Percentiles rank a stretch among this genome's conserved stretches.
phyloP scores from a whole-genome alignment of 1,140 invertebrate species.

The Grapholita molesta region DNA sequence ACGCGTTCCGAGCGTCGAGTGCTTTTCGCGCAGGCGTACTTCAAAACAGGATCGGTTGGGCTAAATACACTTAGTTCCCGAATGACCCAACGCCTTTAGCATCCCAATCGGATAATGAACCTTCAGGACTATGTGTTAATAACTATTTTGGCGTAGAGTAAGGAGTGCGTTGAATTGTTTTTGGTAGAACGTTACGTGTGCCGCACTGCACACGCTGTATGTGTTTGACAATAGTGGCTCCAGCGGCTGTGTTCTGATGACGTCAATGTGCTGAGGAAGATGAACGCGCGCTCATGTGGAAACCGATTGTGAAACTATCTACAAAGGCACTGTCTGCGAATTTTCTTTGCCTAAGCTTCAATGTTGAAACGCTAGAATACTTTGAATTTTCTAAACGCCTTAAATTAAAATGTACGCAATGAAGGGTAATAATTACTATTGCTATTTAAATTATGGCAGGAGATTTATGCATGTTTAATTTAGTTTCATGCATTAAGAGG shows the following conservation, averaged over 20 bases:
- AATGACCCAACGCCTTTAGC: slow-evolving; percentile 36
- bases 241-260: slow-evolving; percentile 68
- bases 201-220: slow-evolving; percentile 75
- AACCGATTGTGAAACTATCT: slow-evolving; percentile 28
- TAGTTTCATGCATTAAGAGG: too few relatives aligned
- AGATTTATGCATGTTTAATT: neutral
- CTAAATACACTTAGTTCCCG: slow-evolving; percentile 26
- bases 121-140: slow-evolving; percentile 18
- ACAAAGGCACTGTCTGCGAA: slow-evolving; percentile 9
- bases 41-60: slow-evolving; percentile 64
- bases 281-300: slow-evolving; percentile 30
- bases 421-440: neutral
- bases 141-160: slow-evolving; percentile 18
- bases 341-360: neutral
- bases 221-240: slow-evolving; percentile 70
- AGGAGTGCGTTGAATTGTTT: slow-evolving; percentile 26
- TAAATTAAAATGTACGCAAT: neutral
- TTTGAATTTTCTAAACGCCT: neutral
- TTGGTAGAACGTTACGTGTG: slow-evolving; percentile 43
- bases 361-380: neutral
- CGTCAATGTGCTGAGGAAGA: slow-evolving; percentile 59
- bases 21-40: slow-evolving; percentile 63
- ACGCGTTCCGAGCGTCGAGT: slow-evolving; percentile 41
- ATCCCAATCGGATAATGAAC: slow-evolving; percentile 16
- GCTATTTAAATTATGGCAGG: neutral